Evolutionary conservation across 2,888 invertebrate genomes (phyloP).

Genomic region (Platycnemis pennipes): DNA sequence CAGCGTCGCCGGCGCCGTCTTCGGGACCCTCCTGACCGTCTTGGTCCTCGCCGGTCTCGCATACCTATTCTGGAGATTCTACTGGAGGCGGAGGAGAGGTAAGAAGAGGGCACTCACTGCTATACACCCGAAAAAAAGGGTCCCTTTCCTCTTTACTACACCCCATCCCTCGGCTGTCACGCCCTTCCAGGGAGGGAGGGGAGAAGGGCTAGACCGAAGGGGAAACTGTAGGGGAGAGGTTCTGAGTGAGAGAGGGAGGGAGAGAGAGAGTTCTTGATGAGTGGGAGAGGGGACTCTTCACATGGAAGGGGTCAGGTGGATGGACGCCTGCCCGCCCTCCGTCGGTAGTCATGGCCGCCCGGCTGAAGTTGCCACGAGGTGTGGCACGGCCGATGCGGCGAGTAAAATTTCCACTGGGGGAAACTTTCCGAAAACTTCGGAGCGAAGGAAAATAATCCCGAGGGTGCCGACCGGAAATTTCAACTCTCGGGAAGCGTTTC

Average conservation of each 20-base stretch:
- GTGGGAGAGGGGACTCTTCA: background rate
- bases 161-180: background rate
- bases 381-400: background rate
- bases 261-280: background rate
- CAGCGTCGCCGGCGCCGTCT: conserved; percentile 86
- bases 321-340: background rate
- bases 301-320: conserved; percentile 21
- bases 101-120: conserved; percentile 75
- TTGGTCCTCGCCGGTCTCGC: conserved; percentile 82
- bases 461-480: background rate
- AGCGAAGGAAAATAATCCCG: too few relatives aligned
- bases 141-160: background rate
- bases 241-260: background rate
- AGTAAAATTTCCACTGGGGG: too few relatives aligned
- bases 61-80: conserved; percentile 83
- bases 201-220: background rate
- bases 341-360: conserved; percentile 14
- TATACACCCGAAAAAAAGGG: background rate
- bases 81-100: conserved; percentile 84
- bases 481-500: background rate
- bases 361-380: conserved; percentile 29
- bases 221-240: background rate
- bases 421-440: too few relatives aligned
- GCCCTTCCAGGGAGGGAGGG: too few relatives aligned
- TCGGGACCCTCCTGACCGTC: conserved; percentile 86